phyloP scores from a whole-genome alignment of 2,113 vertebrate species.

The Hyperoodon ampullatus region DNA sequence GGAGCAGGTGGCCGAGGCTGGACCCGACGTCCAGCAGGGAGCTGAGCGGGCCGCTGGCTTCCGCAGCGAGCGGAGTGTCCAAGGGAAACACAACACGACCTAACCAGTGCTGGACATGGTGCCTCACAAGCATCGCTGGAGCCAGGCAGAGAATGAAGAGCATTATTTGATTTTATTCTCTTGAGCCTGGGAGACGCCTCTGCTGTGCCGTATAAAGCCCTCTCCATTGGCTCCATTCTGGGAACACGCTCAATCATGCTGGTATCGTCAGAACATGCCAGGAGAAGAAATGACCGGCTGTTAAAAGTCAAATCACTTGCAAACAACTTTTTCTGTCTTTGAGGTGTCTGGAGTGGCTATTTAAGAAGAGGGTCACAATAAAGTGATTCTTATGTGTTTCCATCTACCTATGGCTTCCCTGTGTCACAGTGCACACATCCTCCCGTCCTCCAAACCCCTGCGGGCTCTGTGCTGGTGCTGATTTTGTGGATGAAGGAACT shows the following conservation, averaged over 20 bases:
- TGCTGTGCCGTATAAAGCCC: neutral
- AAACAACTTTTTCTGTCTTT: neutral
- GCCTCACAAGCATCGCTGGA: neutral
- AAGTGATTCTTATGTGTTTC: neutral
- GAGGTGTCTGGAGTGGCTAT: neutral
- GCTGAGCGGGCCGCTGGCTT: constrained; percentile 62
- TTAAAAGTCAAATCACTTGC: neutral
- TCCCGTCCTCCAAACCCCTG: no score
- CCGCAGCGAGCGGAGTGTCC: constrained; percentile 74
- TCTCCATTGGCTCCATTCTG: neutral
- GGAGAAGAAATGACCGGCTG: neutral
- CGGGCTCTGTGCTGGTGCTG: neutral
- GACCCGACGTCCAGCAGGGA: constrained; percentile 80
- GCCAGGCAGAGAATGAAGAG: neutral
- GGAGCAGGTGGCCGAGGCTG: constrained; percentile 77
- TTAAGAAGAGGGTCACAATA: neutral
- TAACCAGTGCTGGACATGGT: neutral
- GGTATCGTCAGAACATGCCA: neutral
- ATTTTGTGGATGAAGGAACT: neutral
- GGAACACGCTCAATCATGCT: neutral
- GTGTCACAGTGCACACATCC: no score
- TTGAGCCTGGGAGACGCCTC: neutral
- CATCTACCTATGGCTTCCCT: no score
- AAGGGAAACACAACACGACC: neutral
- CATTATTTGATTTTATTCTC: neutral